Base-by-base conservation (phyloP, 2,113 vertebrate genomes). In the Pluvialis apricaria region DNA sequence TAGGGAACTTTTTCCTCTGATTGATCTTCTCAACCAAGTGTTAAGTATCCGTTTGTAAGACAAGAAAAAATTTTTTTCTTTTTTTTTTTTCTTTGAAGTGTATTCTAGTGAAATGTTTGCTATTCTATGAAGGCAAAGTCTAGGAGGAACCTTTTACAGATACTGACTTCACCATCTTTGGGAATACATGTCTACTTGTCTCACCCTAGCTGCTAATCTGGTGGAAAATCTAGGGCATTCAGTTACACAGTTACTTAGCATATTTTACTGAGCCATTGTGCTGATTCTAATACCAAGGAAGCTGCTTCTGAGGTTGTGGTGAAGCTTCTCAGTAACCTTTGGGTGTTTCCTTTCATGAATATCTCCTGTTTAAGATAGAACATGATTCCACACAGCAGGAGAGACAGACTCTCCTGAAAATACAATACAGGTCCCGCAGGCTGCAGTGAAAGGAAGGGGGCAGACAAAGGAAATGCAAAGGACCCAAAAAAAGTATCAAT, bases 211-310 rank as follows among this genome's bases (percentile, higher is more conserved):
- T 78, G 81, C 77, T 96, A 97, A 97, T 97, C 92, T 91, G 29
- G 57, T 95, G 95, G 92, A 97, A 95, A 82, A 97, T 96, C 96
- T 96, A 87, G 83, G 70, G 84, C 73, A 70, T 89, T 87, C 69
- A 51, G n/a, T 96, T 94, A 87, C 89, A 91, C 36, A 61, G 21
- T 69, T 91, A 79, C 58, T 94, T 96, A 91, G 73, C 86, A 91
- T 95, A 85, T 90, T 97, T 95, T 90, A 91, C 82, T 82, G 49
- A 82, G n/a, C 29, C 73, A 73, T 58, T 85, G 26, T 88, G 51
- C 36, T 91, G 88, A 80, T 91, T 91, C 78, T 77, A 82, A 73
- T 47, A 60, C 54, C 17, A 62, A 82, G 25, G 22, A 57, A 95
- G 70, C 66, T 82, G n/a, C 47, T 60, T 79, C 25, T 58, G 76